phyloP scores from a whole-genome alignment of 2,888 invertebrate genomes.

The Scaptomyza tumidula region DNA sequence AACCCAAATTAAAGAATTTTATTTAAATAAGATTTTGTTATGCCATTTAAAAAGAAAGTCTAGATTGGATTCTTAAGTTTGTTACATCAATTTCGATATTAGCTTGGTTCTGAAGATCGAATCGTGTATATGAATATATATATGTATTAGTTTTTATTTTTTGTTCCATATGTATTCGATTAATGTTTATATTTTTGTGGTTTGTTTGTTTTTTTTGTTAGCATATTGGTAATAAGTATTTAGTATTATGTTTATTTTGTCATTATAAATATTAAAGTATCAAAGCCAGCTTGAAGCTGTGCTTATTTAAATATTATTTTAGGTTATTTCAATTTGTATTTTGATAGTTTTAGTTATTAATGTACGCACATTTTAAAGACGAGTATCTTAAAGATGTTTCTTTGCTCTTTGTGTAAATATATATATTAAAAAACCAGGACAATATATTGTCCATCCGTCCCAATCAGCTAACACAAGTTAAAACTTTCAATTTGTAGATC shows the following conservation, averaged over 20 bases:
- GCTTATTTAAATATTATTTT: slow-evolving; percentile 48
- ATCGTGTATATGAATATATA: slow-evolving; percentile 6
- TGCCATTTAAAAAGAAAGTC: background rate
- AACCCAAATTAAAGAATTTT: background rate
- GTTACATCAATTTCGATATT: no score
- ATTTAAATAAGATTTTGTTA: background rate
- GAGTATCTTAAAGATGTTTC: slow-evolving; percentile 69
- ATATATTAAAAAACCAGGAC: slow-evolving; percentile 67
- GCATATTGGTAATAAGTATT: slow-evolving; percentile 43
- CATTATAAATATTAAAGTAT: slow-evolving; percentile 52
- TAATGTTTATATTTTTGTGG: slow-evolving; percentile 36
- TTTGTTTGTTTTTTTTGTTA: slow-evolving; percentile 22
- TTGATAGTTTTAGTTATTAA: slow-evolving; percentile 52
- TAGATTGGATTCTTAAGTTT: background rate
- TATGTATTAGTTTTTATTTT: background rate
- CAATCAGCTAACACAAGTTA: slow-evolving; percentile 59
- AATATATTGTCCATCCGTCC: slow-evolving; percentile 51
- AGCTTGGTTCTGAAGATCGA: slow-evolving; percentile 16
- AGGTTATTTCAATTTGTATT: slow-evolving; percentile 31
- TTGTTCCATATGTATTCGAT: slow-evolving; percentile 17
- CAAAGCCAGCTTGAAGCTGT: slow-evolving; percentile 64
- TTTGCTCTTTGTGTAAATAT: slow-evolving; percentile 54
- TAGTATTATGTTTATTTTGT: slow-evolving; percentile 40
- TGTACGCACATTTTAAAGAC: slow-evolving; percentile 51
- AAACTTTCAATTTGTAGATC: slow-evolving; percentile 63